phyloP scores from a whole-genome alignment of 2,888 invertebrate genomes.

The Craniophora ligustri region DNA sequence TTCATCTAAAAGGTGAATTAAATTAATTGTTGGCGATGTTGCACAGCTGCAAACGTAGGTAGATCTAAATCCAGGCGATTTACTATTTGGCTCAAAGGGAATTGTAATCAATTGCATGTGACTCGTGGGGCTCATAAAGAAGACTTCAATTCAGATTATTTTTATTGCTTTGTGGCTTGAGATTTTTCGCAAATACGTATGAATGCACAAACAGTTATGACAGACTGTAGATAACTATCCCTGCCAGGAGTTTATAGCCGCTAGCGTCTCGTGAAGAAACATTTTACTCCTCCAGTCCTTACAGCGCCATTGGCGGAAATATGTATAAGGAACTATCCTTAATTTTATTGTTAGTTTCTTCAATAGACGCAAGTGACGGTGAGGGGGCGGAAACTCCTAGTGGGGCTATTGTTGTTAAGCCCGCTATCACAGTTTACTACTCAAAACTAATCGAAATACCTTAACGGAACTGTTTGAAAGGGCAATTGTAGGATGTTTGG shows the following conservation, averaged over 20 bases:
- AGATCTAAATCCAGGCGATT: slow-evolving; percentile 2
- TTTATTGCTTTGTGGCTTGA: neutral
- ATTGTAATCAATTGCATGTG: slow-evolving; percentile 2
- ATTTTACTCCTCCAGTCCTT: too few relatives aligned
- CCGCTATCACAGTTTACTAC: too few relatives aligned
- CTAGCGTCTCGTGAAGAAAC: neutral
- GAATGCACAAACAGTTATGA: slow-evolving; percentile 1
- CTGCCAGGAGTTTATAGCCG: neutral
- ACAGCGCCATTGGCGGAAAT: too few relatives aligned
- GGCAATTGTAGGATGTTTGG: too few relatives aligned
- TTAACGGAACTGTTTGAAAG: too few relatives aligned
- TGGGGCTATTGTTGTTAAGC: too few relatives aligned
- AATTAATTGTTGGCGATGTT: slow-evolving; percentile 5
- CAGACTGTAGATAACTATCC: neutral
- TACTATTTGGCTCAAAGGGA: slow-evolving; percentile 1
- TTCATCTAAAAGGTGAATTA: slow-evolving; percentile 28
- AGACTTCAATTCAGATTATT: too few relatives aligned
- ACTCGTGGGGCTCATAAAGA: neutral
- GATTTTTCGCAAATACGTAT: neutral
- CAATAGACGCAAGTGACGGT: too few relatives aligned
- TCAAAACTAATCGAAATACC: too few relatives aligned
- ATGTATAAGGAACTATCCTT: too few relatives aligned
- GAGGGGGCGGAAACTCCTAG: too few relatives aligned
- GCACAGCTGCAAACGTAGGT: slow-evolving; percentile 4
- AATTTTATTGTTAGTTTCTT: too few relatives aligned